A percentile compares a stretch with the other conserved stretches of the same genome.
phyloP scores from a whole-genome alignment of 2,888 invertebrate species.

The Leptopilina drosophilae region DNA sequence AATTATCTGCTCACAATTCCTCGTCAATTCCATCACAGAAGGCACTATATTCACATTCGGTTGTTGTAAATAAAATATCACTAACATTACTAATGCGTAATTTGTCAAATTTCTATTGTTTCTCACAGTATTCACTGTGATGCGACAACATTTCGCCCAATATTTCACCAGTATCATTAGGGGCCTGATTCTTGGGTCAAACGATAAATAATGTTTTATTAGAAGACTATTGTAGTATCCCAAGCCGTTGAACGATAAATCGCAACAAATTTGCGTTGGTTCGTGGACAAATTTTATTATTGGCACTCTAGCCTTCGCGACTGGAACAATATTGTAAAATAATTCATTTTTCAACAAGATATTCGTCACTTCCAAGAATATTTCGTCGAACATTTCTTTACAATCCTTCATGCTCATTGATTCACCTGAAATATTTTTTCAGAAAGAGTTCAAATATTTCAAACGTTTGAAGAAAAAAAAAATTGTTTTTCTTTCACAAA shows the following conservation, averaged over 20 bases:
- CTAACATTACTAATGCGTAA: slow-evolving; percentile 83
- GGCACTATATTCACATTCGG: slow-evolving; percentile 79
- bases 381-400: neutral
- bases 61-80: slow-evolving; percentile 86
- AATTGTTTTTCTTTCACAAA: slow-evolving; percentile 76
- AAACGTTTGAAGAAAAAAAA: too few species aligned
- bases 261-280: too few species aligned
- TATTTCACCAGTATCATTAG: slow-evolving; percentile 84
- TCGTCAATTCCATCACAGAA: slow-evolving; percentile 78
- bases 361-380: too few species aligned
- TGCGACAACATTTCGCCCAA: slow-evolving; percentile 83
- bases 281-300: too few species aligned
- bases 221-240: slow-evolving; percentile 85
- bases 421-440: neutral
- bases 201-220: slow-evolving; percentile 80
- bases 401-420: slow-evolving; percentile 41
- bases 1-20: slow-evolving; percentile 61
- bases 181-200: slow-evolving; percentile 81
- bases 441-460: too few species aligned
- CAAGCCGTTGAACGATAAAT: slow-evolving; percentile 72
- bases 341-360: too few species aligned
- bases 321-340: too few species aligned
- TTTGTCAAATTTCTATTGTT: slow-evolving; percentile 80
- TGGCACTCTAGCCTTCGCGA: slow-evolving; percentile 78
- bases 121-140: slow-evolving; percentile 70